Conservation (phyloP, 1,140 invertebrate genomes). For the Drosophila melanica region DNA sequence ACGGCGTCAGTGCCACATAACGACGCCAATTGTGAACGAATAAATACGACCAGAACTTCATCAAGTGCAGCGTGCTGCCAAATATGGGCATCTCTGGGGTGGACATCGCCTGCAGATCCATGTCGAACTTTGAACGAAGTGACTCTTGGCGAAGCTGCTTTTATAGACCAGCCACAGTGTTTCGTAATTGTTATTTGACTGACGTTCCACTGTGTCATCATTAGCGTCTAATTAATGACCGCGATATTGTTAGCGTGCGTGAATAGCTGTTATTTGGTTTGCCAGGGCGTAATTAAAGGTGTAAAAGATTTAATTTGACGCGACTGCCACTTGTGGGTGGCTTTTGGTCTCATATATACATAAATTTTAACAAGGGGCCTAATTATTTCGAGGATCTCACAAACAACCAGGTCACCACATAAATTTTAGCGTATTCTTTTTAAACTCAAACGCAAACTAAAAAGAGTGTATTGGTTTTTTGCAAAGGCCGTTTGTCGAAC, state of each 20-base stretch:
- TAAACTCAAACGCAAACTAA: not conserved
- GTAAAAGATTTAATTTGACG: slow-evolving; percentile 23
- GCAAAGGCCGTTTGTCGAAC: not conserved
- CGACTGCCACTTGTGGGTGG: not conserved
- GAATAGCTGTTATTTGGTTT: slow-evolving; percentile 53
- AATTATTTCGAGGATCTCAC: not conserved
- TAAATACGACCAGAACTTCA: slow-evolving; percentile 78
- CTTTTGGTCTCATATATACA: too few species aligned
- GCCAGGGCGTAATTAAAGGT: slow-evolving; percentile 51
- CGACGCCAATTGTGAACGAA: slow-evolving; percentile 75
- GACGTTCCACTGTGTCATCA: slow-evolving; percentile 37
- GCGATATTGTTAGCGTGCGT: slow-evolving; percentile 20
- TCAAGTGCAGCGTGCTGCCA: slow-evolving; percentile 60
- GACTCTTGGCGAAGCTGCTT: not conserved
- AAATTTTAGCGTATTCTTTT: slow-evolving; percentile 59
- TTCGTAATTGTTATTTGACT: not conserved
- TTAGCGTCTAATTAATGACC: slow-evolving; percentile 53
- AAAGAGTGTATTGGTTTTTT: too few species aligned
- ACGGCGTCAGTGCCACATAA: slow-evolving; percentile 67
- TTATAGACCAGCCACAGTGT: slow-evolving; percentile 1
- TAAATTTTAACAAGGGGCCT: not conserved
- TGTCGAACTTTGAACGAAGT: slow-evolving; percentile 25
- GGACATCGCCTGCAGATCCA: slow-evolving; percentile 53
- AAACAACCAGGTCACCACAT: slow-evolving; percentile 62
- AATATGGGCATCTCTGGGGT: slow-evolving; percentile 65